Conservation (phyloP, 2,888 invertebrate genomes). For the Calliopum simillimum region DNA sequence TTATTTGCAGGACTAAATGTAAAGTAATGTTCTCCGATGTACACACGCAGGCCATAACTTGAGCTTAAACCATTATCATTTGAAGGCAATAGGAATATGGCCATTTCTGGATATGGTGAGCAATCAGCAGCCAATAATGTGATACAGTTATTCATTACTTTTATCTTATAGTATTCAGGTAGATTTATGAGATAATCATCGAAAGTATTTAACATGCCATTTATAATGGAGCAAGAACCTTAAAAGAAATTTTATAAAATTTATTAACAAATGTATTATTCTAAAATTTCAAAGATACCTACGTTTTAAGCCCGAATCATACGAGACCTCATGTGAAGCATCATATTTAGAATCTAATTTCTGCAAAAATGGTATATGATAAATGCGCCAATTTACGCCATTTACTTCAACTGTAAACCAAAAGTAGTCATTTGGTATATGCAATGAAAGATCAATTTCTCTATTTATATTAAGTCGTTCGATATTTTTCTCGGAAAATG, state of each 20-base stretch:
- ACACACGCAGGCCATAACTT: constrained; percentile 62
- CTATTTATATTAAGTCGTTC: constrained; percentile 62
- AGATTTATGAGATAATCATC: constrained; percentile 64
- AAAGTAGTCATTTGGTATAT: constrained; percentile 62
- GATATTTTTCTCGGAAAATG: constrained; percentile 60
- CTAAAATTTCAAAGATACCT: constrained; percentile 28
- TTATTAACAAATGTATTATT: not conserved
- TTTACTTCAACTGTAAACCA: constrained; percentile 63
- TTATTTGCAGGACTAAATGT: constrained; percentile 56
- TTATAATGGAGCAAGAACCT: constrained; percentile 66
- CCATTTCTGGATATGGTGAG: constrained; percentile 62
- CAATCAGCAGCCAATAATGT: constrained; percentile 65
- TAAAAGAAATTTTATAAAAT: constrained; percentile 30
- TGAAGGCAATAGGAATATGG: constrained; percentile 62
- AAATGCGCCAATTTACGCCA: constrained; percentile 63
- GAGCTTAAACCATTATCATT: constrained; percentile 46
- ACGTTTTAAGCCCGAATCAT: constrained; percentile 64
- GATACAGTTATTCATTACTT: constrained; percentile 55
- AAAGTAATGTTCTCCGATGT: constrained; percentile 64
- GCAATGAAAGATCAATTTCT: constrained; percentile 60
- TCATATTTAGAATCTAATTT: constrained; percentile 66
- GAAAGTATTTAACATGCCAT: constrained; percentile 65
- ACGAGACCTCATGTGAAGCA: constrained; percentile 62
- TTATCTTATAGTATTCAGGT: constrained; percentile 52
- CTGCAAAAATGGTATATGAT: constrained; percentile 65